These are phyloP conservation scores for Lasioglossum baleicum DNA, from an alignment of 1,140 invertebrate species.

Conservation along the genomic window DNA sequence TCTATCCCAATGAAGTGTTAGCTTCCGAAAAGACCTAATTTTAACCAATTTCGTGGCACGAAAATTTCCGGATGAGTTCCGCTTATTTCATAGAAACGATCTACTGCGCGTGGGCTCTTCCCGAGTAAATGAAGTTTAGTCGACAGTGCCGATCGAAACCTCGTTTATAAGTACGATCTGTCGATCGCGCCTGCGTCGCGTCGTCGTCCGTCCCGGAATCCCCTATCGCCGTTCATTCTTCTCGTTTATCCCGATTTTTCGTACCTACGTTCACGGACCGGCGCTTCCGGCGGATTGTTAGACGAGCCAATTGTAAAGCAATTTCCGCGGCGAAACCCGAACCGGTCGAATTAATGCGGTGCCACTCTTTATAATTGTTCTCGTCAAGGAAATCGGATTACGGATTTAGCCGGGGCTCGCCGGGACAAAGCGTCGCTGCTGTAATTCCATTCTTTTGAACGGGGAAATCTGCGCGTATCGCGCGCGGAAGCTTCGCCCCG, in stretches of 20 bases:
- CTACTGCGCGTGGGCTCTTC: too few relatives aligned
- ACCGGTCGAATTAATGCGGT: slow-evolving; percentile 28
- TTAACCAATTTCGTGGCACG: too few relatives aligned
- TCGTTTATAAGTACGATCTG: neutral
- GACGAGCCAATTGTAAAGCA: slow-evolving; percentile 34
- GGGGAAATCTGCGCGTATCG: slow-evolving; percentile 31
- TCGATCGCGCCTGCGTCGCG: neutral
- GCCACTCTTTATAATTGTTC: slow-evolving; percentile 49
- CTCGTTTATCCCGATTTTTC: neutral
- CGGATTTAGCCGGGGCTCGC: slow-evolving; percentile 16
- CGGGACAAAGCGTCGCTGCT: slow-evolving; percentile 20
- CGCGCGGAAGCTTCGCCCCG: neutral
- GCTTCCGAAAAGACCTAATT: too few relatives aligned
- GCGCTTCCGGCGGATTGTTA: slow-evolving; percentile 16
- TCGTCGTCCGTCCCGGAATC: neutral
- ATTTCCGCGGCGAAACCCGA: slow-evolving; percentile 20
- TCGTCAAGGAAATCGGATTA: slow-evolving; percentile 33
- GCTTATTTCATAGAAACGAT: too few relatives aligned
- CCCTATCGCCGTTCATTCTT: neutral
- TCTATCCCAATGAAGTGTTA: too few relatives aligned
- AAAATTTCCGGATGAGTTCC: too few relatives aligned
- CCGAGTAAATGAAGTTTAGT: neutral
- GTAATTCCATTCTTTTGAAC: slow-evolving; percentile 45
- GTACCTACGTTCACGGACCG: neutral
- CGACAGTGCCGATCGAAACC: neutral